Percentiles rank a stretch among this genome's conserved stretches.
Conservation (phyloP, 1,140 invertebrate species). For the Galendromus occidentalis region DNA sequence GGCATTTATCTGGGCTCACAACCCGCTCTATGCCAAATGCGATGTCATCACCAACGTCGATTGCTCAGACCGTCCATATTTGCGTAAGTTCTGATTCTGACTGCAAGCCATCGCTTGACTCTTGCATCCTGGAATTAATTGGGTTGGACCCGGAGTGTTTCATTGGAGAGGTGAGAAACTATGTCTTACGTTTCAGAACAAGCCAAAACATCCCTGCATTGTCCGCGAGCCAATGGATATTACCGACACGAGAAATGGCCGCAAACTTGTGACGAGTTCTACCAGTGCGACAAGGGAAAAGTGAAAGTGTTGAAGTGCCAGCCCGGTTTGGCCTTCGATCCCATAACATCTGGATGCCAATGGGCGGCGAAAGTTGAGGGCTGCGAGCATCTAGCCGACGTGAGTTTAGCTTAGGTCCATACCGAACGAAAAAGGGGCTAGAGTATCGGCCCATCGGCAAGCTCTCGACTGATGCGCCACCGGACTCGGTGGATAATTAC, state of each 20-base stretch:
- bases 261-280: conserved; percentile 5
- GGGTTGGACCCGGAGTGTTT: too few relatives aligned
- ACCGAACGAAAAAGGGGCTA: too few relatives aligned
- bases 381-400: conserved; percentile 3
- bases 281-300: conserved; percentile 3
- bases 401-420: background rate
- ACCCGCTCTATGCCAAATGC: conserved; percentile 4
- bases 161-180: too few relatives aligned
- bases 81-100: background rate
- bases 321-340: background rate
- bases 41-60: conserved; percentile 4
- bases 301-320: conserved; percentile 6
- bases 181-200: background rate
- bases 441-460: too few relatives aligned
- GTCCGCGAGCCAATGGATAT: background rate
- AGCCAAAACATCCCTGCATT: background rate
- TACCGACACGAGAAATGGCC: conserved; percentile 8
- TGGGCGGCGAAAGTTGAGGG: conserved; percentile 3
- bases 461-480: too few relatives aligned
- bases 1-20: conserved; percentile 4
- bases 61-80: background rate
- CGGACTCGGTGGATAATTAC: too few relatives aligned
- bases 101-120: too few relatives aligned
- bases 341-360: background rate
- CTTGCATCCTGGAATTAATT: too few relatives aligned